Evolutionary conservation across 92 coral and sea anemone genomes (phyloP).

Genomic region (Anthopleura xanthogrammica): DNA sequence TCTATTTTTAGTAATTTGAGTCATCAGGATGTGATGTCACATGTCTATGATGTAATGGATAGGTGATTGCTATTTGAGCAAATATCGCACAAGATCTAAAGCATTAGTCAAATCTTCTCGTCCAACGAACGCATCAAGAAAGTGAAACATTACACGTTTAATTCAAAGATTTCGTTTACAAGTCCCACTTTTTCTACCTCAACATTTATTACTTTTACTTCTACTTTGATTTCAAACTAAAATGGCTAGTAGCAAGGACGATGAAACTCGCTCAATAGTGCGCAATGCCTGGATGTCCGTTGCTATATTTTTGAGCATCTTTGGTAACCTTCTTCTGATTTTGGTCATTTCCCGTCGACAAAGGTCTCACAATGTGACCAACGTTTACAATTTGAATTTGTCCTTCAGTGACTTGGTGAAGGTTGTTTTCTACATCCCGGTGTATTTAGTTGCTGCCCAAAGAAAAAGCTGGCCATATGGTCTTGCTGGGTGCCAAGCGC

Average conservation of each 20-base stretch:
- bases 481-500: conserved; percentile 36
- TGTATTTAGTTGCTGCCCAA: conserved; percentile 58
- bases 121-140: not conserved
- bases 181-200: not conserved
- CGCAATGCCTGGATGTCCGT: conserved; percentile 61
- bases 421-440: conserved; percentile 53
- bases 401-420: conserved; percentile 66
- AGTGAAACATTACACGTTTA: not conserved
- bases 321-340: conserved; percentile 63
- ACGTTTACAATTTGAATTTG: conserved; percentile 62
- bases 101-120: not conserved
- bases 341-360: conserved; percentile 54
- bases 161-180: not conserved
- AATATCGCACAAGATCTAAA: conserved; percentile 2
- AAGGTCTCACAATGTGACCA: conserved; percentile 56
- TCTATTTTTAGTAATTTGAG: not conserved
- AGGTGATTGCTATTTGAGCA: not conserved
- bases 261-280: not conserved
- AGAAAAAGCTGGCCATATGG: conserved; percentile 43
- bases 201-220: too few relatives aligned
- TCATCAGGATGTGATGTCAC: conserved; percentile 1
- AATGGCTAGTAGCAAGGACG: not conserved
- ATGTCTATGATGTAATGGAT: not conserved
- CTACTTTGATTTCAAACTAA: not conserved
- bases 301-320: conserved; percentile 38